These are phyloP conservation scores for Acrobasis consociella DNA, from an alignment of 2,888 invertebrate genomes.

Conservation along the genomic window DNA sequence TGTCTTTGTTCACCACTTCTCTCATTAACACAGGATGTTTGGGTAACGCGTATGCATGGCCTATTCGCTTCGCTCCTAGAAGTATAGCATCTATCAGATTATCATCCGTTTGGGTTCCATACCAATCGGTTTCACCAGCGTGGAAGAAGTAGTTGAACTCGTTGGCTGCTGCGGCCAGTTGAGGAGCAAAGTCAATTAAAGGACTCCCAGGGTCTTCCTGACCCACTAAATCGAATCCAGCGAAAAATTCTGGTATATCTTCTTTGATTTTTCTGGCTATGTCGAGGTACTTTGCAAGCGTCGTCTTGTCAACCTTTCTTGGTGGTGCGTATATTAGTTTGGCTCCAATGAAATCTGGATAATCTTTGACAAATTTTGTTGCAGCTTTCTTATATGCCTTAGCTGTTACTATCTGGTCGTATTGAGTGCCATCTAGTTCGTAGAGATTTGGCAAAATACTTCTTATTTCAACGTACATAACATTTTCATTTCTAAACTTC, in stretches of 20 bases:
- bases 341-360: conserved; percentile 86
- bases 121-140: conserved; percentile 92
- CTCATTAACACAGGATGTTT: conserved; percentile 88
- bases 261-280: conserved; percentile 63
- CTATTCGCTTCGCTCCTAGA: conserved; percentile 88
- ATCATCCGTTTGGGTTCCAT: conserved; percentile 84
- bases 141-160: conserved; percentile 88
- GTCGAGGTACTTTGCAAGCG: conserved; percentile 70
- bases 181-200: conserved; percentile 83
- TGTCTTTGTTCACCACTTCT: conserved; percentile 79
- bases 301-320: conserved; percentile 64
- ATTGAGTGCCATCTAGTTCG: conserved; percentile 84
- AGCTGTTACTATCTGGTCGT: conserved; percentile 80
- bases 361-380: conserved; percentile 79
- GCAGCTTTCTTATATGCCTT: conserved; percentile 82
- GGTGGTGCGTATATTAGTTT: conserved; percentile 87
- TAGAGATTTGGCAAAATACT: conserved; percentile 85
- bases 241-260: conserved; percentile 85
- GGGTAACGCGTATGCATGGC: conserved; percentile 88
- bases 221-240: conserved; percentile 92
- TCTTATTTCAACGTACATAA: conserved; percentile 87
- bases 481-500: conserved; percentile 85
- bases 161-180: conserved; percentile 73
- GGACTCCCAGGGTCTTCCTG: conserved; percentile 88
- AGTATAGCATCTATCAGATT: conserved; percentile 90